Evolutionary conservation across 2,797 vertebrate species (phyloP).

Genomic region (Sternarchorhynchus goeldii): DNA sequence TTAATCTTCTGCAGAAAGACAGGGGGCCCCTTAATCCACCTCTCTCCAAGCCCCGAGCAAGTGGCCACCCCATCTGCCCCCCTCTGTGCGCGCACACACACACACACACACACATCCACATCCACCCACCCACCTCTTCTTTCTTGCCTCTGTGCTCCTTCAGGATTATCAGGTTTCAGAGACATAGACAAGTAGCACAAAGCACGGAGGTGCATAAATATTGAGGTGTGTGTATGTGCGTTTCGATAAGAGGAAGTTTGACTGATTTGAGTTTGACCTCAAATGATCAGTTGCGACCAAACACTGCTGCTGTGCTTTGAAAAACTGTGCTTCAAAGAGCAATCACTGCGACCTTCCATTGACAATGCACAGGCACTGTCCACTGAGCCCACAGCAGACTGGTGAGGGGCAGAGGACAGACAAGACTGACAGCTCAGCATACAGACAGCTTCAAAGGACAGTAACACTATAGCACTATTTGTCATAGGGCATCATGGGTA

Average conservation of each 20-base stretch:
- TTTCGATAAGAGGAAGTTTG: conserved; percentile 10
- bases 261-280: neutral
- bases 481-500: too few species aligned
- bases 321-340: conserved; percentile 4
- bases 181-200: conserved; percentile 57
- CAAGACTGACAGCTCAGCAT: neutral
- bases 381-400: conserved; percentile 11
- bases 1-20: conserved; percentile 61
- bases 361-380: conserved; percentile 1
- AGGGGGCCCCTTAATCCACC: conserved; percentile 64
- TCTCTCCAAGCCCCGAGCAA: conserved; percentile 46
- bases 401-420: neutral
- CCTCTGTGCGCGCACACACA: conserved; percentile 11
- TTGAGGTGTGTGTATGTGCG: neutral
- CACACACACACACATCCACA: conserved; percentile 9
- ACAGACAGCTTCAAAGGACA: neutral
- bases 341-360: neutral
- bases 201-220: conserved; percentile 43
- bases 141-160: conserved; percentile 50
- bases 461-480: neutral
- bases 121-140: conserved; percentile 29
- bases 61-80: conserved; percentile 39
- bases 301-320: neutral
- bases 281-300: conserved; percentile 4
- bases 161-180: conserved; percentile 61